Evolutionary conservation across 2,888 invertebrate genomes (phyloP), one percentile per base, ranked within the genome.

Genomic region (Heliothis peltigera): DNA sequence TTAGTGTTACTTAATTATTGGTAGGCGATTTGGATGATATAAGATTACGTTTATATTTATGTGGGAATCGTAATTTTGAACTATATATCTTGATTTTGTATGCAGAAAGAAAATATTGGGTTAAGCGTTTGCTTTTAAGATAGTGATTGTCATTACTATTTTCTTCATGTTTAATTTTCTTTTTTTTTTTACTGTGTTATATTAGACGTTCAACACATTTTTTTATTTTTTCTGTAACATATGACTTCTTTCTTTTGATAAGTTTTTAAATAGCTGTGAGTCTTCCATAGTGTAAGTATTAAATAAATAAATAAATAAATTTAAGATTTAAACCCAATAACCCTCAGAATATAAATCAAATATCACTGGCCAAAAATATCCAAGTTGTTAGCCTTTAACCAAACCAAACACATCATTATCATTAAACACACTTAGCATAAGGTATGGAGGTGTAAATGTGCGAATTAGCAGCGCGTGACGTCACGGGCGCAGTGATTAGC

Each of bases 391-490:
- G 28, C 56, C 58, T 62, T 66, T 75, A 68, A 72, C 64, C 63
- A 69, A 35, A n/a, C 60, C 17, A n/a, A 43, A 19, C 42, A 17
- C 42, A 42, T 6, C 6, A 17, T 39, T 6, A 39, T 39, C 42
- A 21, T 15, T 46, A 15, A 39, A 39, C 32, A 44, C 53, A 64
- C 46, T 35, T 62, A 49, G 43, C 49, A 46, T 43, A 52, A 59
- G 53, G 67, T 79, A 80, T 81, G 82, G 74, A 89, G 83, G 91
- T 89, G 91, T 85, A 79, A 91, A 91, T 87, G 89, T 84, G 90
- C 69, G 83, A 89, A 89, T 86, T 81, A 83, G 78, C 70, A 64
- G 82, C 66, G 81, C 88, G 90, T 89, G 90, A 87, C 85, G 82
- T 86, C 87, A 88, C 86, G 84, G 54, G 60, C 60, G 60, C 59